Percentiles rank a stretch among this genome's conserved stretches.
These are phyloP conservation scores for Montipora foliosa DNA, from an alignment of 64 coral and sea anemone genomes.

Conservation along the genomic window DNA sequence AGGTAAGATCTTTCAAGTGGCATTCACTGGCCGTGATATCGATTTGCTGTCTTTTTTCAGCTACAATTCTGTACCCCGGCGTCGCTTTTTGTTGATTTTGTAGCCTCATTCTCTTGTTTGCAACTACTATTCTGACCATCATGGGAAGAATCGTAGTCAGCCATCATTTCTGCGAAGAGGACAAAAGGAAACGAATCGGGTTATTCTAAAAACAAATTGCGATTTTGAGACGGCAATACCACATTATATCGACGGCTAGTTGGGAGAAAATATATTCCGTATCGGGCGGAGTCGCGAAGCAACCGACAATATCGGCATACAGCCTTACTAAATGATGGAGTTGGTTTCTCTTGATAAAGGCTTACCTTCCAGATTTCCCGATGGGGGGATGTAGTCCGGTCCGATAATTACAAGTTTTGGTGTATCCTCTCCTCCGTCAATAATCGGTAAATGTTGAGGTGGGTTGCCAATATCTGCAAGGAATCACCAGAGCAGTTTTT, in stretches of 20 bases:
- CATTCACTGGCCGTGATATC: conserved; percentile 42
- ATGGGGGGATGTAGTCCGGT: background rate
- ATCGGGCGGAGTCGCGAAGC: background rate
- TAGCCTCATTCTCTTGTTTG: conserved; percentile 56
- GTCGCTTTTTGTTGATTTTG: conserved; percentile 30
- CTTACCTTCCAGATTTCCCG: background rate
- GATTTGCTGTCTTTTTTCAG: conserved; percentile 35
- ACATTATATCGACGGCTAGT: background rate
- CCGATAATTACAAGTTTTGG: conserved; percentile 80
- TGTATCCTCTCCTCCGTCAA: conserved; percentile 79
- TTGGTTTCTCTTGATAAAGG: too few relatives aligned
- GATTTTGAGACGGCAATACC: conserved; percentile 20
- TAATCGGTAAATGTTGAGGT: conserved; percentile 42
- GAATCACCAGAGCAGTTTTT: background rate
- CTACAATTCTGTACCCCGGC: conserved; percentile 41
- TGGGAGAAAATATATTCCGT: background rate
- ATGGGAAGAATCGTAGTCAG: conserved; percentile 47
- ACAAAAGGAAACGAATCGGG: conserved; percentile 3
- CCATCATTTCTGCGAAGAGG: conserved; percentile 57
- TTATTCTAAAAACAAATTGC: conserved; percentile 27
- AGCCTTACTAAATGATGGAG: too few relatives aligned
- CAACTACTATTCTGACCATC: conserved; percentile 17
- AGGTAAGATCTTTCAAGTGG: conserved; percentile 47
- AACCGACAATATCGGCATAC: too few relatives aligned
- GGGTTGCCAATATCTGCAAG: conserved; percentile 74